phyloP scores from a whole-genome alignment of 2,797 vertebrate genomes.

The Anomalospiza imberbis region DNA sequence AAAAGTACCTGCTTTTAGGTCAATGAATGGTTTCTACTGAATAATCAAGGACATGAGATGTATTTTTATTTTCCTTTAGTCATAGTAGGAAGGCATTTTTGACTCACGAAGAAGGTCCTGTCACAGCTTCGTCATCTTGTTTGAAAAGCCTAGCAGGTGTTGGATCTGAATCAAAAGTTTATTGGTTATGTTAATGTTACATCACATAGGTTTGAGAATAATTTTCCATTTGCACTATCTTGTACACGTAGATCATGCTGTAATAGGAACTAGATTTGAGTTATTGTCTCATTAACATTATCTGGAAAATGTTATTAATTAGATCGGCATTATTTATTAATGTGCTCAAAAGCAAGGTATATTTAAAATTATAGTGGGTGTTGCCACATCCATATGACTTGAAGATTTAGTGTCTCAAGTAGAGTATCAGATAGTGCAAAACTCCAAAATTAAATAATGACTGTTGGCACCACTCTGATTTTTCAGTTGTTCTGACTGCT shows the following conservation, averaged over 20 bases:
- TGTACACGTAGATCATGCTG: neutral
- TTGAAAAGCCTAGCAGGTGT: neutral
- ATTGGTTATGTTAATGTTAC: neutral
- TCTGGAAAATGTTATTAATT: neutral
- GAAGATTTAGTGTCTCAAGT: neutral
- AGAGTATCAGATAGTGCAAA: neutral
- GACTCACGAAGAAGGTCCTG: neutral
- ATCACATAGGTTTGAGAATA: neutral
- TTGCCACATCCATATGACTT: neutral
- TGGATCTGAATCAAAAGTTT: neutral
- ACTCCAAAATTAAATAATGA: neutral
- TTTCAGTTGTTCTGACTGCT: neutral
- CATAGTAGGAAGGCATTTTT: neutral
- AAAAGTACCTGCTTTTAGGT: neutral
- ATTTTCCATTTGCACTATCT: neutral
- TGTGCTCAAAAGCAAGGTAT: neutral
- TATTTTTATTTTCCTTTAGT: neutral
- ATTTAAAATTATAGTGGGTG: neutral
- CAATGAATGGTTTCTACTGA: neutral
- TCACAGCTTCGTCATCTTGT: neutral
- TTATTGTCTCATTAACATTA: neutral
- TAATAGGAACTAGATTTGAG: neutral
- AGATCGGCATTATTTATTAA: neutral
- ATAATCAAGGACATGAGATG: neutral
- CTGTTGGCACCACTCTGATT: neutral